Evolutionary conservation across 2,113 vertebrate genomes (phyloP).

Genomic region (Phrynosoma platyrhinos): DNA sequence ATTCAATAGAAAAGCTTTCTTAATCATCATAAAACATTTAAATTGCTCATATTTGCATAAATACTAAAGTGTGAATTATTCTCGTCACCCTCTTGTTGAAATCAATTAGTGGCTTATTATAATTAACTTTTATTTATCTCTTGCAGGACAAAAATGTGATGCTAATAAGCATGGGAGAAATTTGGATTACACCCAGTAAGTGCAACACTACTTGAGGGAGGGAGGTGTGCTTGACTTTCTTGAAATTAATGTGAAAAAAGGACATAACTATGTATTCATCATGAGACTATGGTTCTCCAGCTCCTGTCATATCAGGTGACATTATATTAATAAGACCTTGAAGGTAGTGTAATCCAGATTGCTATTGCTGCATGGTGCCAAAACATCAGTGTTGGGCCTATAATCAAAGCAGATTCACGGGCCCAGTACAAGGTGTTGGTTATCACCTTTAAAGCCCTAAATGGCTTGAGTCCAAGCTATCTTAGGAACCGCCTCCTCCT

Average conservation of each 20-base stretch:
- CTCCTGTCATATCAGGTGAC: not conserved
- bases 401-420: not conserved
- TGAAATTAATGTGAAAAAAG: not conserved
- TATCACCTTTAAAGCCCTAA: no score
- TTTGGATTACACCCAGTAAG: not conserved
- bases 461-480: no score
- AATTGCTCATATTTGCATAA: slow-evolving; percentile 61
- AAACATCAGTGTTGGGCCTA: not conserved
- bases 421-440: no score
- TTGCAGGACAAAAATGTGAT: slow-evolving; percentile 51
- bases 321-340: not conserved
- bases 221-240: not conserved
- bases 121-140: slow-evolving; percentile 51
- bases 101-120: slow-evolving; percentile 50
- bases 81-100: slow-evolving; percentile 26
- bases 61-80: slow-evolving; percentile 54
- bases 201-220: not conserved
- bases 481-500: no score
- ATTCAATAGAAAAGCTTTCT: slow-evolving; percentile 68
- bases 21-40: slow-evolving; percentile 62
- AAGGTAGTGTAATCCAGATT: not conserved
- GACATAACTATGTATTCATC: not conserved
- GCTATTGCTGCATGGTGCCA: not conserved
- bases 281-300: not conserved
- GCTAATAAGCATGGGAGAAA: slow-evolving; percentile 25